These are phyloP conservation scores for Papilio protenor DNA, from an alignment of 2,888 invertebrate genomes.

Conservation along the genomic window DNA sequence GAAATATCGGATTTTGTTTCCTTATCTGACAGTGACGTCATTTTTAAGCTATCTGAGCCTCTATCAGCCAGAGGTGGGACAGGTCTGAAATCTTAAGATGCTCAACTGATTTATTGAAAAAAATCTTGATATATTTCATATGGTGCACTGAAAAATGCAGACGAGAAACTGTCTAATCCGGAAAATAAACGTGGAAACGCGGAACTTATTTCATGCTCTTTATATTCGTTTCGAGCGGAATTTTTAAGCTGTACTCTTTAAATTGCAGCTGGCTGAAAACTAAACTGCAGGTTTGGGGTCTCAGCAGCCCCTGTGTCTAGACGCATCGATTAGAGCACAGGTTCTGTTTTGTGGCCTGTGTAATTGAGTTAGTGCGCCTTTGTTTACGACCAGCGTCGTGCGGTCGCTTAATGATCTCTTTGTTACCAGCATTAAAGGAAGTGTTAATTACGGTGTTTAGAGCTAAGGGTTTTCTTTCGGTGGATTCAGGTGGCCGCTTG, in stretches of 20 bases:
- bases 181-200: neutral
- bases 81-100: too few species aligned
- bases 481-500: too few species aligned
- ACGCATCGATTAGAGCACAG: slow-evolving; percentile 74
- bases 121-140: too few species aligned
- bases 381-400: slow-evolving; percentile 57
- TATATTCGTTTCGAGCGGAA: neutral
- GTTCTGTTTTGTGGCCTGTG: slow-evolving; percentile 25
- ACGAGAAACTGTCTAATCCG: neutral
- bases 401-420: slow-evolving; percentile 59
- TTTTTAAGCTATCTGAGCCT: too few species aligned
- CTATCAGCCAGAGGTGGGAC: too few species aligned
- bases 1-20: too few species aligned
- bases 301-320: slow-evolving; percentile 70
- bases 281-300: slow-evolving; percentile 50
- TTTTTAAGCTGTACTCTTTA: neutral
- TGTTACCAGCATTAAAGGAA: neutral
- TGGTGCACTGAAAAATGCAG: neutral
- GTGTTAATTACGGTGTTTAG: neutral
- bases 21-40: too few species aligned
- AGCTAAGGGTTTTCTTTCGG: neutral
- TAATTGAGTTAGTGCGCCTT: slow-evolving; percentile 38
- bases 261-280: slow-evolving; percentile 1
- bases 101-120: too few species aligned
- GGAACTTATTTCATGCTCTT: neutral